Percentiles rank a stretch among this genome's conserved stretches.
Conservation (phyloP, 2,113 vertebrate genomes). For the Tursiops truncatus region DNA sequence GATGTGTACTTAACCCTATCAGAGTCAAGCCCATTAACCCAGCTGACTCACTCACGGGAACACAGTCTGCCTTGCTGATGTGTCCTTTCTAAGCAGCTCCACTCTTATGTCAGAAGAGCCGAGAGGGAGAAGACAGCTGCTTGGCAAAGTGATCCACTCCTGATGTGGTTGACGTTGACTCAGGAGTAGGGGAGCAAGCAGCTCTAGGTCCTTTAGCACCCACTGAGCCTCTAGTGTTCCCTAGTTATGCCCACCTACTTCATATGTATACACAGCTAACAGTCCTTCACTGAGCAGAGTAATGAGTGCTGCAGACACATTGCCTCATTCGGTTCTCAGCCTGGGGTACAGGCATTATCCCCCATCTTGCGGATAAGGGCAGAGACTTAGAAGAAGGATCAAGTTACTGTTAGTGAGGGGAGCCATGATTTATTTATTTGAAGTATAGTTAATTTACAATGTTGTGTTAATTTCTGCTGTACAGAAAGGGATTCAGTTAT, state of each 20-base stretch:
- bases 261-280: rapidly evolving
- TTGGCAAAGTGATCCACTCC: not conserved
- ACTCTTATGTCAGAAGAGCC: not conserved
- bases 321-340: not conserved
- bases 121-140: not conserved
- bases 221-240: not conserved
- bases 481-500: not conserved
- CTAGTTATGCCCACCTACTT: not conserved
- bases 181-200: not conserved
- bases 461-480: not conserved
- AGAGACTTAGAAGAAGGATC: not conserved
- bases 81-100: not conserved
- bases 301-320: not conserved
- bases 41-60: not conserved
- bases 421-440: too few species aligned
- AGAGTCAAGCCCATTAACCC: not conserved
- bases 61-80: not conserved
- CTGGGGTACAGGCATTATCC: not conserved
- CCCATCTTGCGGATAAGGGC: not conserved
- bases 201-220: not conserved
- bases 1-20: not conserved
- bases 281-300: not conserved
- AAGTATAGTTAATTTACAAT: not conserved
- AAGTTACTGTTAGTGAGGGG: not conserved
- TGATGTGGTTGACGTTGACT: not conserved